A percentile compares a stretch with the other conserved stretches of the same genome.
Conservation (phyloP, 2,888 invertebrate genomes). For the Tinea semifulvella region DNA sequence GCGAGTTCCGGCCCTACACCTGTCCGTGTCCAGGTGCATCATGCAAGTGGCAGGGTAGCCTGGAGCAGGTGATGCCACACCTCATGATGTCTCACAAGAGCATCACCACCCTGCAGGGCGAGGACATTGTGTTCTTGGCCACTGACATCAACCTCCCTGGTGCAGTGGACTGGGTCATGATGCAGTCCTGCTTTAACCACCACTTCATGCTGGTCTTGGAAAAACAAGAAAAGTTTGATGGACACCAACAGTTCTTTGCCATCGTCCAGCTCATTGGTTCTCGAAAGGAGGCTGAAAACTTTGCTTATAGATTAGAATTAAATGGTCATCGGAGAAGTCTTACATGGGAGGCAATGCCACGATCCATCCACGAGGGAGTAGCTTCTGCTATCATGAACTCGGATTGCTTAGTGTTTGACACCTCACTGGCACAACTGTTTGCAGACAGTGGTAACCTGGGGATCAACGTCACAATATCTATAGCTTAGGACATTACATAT, state of each 20-base stretch:
- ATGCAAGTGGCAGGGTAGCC: slow-evolving; percentile 98
- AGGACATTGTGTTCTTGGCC: slow-evolving; percentile 99
- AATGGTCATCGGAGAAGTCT: slow-evolving; percentile 94
- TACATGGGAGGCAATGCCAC: slow-evolving; percentile 99
- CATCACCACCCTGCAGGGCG: slow-evolving; percentile 97
- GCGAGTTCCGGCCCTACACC: slow-evolving; percentile 97
- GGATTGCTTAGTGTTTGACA: slow-evolving; percentile 99
- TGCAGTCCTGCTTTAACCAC: slow-evolving; percentile 99
- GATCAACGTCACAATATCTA: slow-evolving; percentile 98
- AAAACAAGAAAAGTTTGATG: slow-evolving; percentile 98
- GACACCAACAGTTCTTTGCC: slow-evolving; percentile 95
- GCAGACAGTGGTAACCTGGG: slow-evolving; percentile 99
- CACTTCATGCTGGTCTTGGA: slow-evolving; percentile 99
- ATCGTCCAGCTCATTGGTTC: slow-evolving; percentile 99
- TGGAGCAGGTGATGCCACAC: slow-evolving; percentile 99
- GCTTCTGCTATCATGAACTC: slow-evolving; percentile 97
- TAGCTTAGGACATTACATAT: slow-evolving; percentile 68
- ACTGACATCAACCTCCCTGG: slow-evolving; percentile 99
- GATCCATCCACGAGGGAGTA: slow-evolving; percentile 98
- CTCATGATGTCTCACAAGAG: slow-evolving; percentile 97
- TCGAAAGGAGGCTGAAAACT: slow-evolving; percentile 98
- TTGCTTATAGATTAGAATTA: slow-evolving; percentile 97
- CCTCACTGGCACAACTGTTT: slow-evolving; percentile 96
- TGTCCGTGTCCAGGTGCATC: slow-evolving; percentile 99
- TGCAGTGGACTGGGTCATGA: slow-evolving; percentile 99